Base-by-base conservation (phyloP, 1,140 invertebrate genomes). In the Eurytemora carolleeae region DNA sequence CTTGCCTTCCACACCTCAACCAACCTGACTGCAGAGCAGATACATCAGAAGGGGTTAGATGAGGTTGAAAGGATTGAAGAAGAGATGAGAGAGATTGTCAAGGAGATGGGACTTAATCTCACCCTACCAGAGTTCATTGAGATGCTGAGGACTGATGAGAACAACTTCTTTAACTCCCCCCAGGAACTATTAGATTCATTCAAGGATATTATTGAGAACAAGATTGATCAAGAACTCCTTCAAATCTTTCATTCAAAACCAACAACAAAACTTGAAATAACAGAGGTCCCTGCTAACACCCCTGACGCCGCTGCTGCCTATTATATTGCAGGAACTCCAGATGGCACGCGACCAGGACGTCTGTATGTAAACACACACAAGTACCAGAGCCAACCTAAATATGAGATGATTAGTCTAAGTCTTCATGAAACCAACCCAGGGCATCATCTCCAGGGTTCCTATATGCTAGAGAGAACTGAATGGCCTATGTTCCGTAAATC, bases 371-470 rank as follows among this genome's bases (percentile, higher is more conserved):
- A 67, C 44, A 53, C 59, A 1, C 60, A 65, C 24, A 21, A 26
- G 15, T 60, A 54, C 26, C 54, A 63, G 15, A 25, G 24, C 12
- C 62, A 65, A 18, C 67, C 68, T 15, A 70, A 64, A 20, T 72
- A 74, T 64, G 70, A 70, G 22, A 69, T 72, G 26, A 65, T 68
- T 59, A 66, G 71, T 12, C 54, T 76, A 22, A 64, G 69, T 56
- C 61, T 75, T 3, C 74, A 76, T 54, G 73, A 75, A 62, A 68
- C 70, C 1, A 63, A 68, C 55, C 74, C 74, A 0, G 74, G 74
- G 3, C 73, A 75, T 63, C 74, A 75, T 66, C 63, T 74, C 19
- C 71, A 74, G 64, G 67, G 68, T 57, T 21, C 63, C n/a, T 66
- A 63, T 59, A 54, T 66, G 25, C 62, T 68, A 57, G 66, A 61